Base-by-base conservation (phyloP, 2,113 vertebrate genomes). In the Centropristis striata region DNA sequence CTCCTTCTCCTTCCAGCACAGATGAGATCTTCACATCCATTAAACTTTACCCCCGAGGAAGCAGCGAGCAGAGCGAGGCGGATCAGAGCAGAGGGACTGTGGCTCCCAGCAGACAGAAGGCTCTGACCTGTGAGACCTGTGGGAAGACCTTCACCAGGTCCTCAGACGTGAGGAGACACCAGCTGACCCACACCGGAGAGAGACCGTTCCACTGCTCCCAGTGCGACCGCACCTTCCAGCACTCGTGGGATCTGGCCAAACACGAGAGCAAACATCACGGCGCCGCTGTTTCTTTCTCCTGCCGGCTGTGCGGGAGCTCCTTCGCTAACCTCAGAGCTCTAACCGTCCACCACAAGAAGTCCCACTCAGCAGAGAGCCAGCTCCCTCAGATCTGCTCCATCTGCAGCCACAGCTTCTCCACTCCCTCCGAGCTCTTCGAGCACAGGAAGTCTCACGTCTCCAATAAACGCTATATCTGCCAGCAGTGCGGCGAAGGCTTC, bases 151-250 rank as follows among this genome's bases (percentile, higher is more conserved):
- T 97, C 5, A 96, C 96, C 0, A 95, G 96, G 0, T 94, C 96
- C 0, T 97, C 97, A 0, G 96, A 97, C 63, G 94, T 98, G 50
- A 91, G 94, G 75, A 94, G 96, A 47, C 97, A 98, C 88, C 94
- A 95, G 88, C 89, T 95, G 53, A 95, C 89, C 0, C 94, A 95
- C 88, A 95, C 94, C 0, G 94, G 94, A 74, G 97, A 94, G 65
- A 82, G 94, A 2, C 94, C 94, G 0, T 95, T 93, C 61, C 90
- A 80, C 42, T 95, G 94, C 86, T 89, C 92, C 0, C 91, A 76
- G 64, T 95, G 94, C 1, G 81, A 91, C 18, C 87, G 95, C 84
- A 77, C 96, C 91, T 93, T 97, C 95, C 0, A 97, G 96, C 16
- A 97, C 79, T 90, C 94, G 0, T 95, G 94, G 94, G 94, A 95